Percentiles rank a stretch among this genome's conserved stretches.
These are phyloP conservation scores for Hexactinellida sp. DNA, from an alignment of 37 sponge, comb jelly and placozoan genomes.

Conservation along the genomic window DNA sequence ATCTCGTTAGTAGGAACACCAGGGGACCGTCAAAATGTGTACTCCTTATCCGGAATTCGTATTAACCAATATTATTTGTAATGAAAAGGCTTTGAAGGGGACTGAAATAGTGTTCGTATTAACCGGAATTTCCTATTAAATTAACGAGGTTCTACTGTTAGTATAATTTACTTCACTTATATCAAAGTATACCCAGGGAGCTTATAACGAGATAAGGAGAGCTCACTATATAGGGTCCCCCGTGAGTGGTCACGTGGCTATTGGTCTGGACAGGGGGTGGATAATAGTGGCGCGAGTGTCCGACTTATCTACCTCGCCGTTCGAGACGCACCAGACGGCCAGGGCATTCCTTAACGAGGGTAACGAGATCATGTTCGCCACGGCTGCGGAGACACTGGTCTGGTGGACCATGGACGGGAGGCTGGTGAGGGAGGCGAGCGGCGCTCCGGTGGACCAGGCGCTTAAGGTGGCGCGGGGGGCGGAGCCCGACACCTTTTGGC, in stretches of 20 bases:
- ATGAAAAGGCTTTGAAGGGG: too few species aligned
- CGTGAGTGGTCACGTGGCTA: background rate
- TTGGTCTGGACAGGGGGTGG: background rate
- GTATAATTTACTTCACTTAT: too few species aligned
- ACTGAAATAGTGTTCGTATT: too few species aligned
- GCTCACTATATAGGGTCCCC: background rate
- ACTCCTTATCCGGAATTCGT: too few species aligned
- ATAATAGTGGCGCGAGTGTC: background rate
- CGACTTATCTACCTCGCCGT: background rate
- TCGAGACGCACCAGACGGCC: background rate
- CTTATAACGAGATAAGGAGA: too few species aligned
- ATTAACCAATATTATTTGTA: too few species aligned
- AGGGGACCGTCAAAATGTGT: too few species aligned
- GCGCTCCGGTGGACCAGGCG: background rate
- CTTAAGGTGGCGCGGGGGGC: background rate
- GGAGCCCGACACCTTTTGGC: background rate
- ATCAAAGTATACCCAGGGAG: too few species aligned
- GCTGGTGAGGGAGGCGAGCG: background rate
- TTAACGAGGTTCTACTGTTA: too few species aligned
- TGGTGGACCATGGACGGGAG: slow-evolving; percentile 8
- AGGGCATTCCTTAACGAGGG: background rate
- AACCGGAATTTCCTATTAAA: too few species aligned
- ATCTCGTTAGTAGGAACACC: too few species aligned
- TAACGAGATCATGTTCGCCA: background rate
- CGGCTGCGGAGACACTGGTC: background rate